phyloP scores from a whole-genome alignment of 2,797 vertebrate species.

The Garrulus glandarius region DNA sequence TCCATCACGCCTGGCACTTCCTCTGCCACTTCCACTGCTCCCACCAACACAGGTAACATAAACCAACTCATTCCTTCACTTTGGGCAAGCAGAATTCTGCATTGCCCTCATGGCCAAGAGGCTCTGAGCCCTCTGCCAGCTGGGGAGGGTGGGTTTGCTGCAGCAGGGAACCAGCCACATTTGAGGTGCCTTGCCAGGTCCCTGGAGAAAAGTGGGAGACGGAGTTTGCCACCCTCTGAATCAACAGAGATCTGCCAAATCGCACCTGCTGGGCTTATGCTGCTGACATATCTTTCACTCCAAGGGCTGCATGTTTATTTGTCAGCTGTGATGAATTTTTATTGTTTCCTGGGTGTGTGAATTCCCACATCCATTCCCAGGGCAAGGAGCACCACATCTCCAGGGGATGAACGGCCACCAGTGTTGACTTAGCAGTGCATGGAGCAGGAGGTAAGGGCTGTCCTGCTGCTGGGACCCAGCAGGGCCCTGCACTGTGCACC shows the following conservation, averaged over 20 bases:
- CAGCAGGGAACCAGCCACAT: neutral
- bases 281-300: neutral
- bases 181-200: accelerated
- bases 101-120: accelerated
- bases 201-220: neutral
- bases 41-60: accelerated
- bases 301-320: neutral
- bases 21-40: neutral
- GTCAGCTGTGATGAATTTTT: neutral
- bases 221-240: neutral
- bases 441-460: neutral
- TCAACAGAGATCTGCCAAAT: neutral
- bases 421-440: neutral
- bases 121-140: neutral
- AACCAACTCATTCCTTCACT: neutral
- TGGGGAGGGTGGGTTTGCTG: neutral
- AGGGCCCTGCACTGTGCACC: accelerated
- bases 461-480: accelerated
- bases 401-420: neutral
- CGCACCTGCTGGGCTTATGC: neutral
- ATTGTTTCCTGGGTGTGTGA: neutral
- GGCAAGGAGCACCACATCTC: neutral
- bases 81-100: neutral
- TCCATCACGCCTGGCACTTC: neutral
- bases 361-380: neutral